Evolutionary conservation across 1,140 invertebrate genomes (phyloP).

Genomic region (Drosophila pseudoananassae): DNA sequence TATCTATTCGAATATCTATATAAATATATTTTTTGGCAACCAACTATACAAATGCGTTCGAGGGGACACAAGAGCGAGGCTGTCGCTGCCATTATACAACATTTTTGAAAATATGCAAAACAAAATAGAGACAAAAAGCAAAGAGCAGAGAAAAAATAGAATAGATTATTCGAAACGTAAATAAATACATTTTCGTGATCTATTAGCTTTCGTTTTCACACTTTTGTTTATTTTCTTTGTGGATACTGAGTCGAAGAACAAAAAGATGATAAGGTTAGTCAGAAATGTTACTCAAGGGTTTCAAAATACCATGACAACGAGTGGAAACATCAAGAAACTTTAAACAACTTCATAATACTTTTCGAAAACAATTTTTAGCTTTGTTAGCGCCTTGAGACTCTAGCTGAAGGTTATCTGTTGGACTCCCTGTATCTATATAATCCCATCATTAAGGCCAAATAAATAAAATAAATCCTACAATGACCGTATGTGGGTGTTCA

Average conservation of each 20-base stretch:
- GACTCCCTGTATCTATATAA: conserved; percentile 3
- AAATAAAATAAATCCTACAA: neutral
- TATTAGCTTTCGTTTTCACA: conserved; percentile 14
- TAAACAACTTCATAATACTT: neutral
- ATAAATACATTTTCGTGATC: conserved; percentile 43
- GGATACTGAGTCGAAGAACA: neutral
- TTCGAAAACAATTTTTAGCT: too few relatives aligned
- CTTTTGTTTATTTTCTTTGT: conserved; percentile 33
- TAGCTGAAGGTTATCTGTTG: neutral
- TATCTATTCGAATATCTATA: conserved; percentile 1
- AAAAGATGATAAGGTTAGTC: conserved; percentile 21
- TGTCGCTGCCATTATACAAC: conserved; percentile 52
- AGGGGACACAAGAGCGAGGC: conserved; percentile 26
- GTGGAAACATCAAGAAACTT: neutral
- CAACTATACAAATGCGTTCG: conserved; percentile 32
- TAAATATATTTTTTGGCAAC: conserved; percentile 52
- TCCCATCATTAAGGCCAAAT: neutral
- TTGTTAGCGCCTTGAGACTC: conserved; percentile 6
- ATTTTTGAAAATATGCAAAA: conserved; percentile 29
- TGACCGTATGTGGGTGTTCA: neutral
- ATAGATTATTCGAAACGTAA: conserved; percentile 37
- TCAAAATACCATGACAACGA: neutral
- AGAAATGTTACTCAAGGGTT: neutral
- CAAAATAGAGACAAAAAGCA: conserved; percentile 21
- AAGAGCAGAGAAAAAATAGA: conserved; percentile 30